Percentiles rank a stretch among this genome's conserved stretches.
These are phyloP conservation scores for Myotis vivesi DNA, from an alignment of 2,797 vertebrate species.

Conservation along the genomic window DNA sequence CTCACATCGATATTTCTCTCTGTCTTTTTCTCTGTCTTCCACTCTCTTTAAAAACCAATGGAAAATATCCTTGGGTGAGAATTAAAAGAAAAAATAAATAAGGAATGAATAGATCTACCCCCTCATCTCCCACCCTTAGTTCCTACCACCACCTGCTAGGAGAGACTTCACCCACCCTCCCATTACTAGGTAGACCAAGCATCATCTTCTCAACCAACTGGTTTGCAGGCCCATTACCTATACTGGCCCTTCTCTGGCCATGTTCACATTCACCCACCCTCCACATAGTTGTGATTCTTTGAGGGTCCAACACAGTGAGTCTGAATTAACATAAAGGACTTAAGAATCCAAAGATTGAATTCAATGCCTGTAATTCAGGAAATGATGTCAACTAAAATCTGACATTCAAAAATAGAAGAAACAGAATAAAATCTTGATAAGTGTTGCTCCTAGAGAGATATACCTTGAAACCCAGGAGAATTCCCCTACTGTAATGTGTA, in stretches of 20 bases:
- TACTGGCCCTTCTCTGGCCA: not conserved
- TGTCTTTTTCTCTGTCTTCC: too few species aligned
- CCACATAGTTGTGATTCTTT: not conserved
- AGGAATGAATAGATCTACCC: not conserved
- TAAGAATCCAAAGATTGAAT: not conserved
- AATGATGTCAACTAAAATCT: constrained; percentile 6
- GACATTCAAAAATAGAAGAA: not conserved
- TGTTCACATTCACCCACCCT: not conserved
- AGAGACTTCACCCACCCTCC: not conserved
- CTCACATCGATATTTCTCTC: too few species aligned
- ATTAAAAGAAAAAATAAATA: not conserved
- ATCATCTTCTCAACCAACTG: not conserved
- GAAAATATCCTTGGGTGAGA: too few species aligned
- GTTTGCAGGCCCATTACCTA: not conserved
- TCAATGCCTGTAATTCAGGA: not conserved
- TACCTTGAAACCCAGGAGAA: not conserved
- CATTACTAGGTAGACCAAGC: not conserved
- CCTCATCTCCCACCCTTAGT: not conserved
- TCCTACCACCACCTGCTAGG: not conserved
- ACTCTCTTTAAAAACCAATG: too few species aligned
- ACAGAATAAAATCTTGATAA: constrained; percentile 2
- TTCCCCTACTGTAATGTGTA: not conserved
- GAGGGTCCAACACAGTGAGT: not conserved
- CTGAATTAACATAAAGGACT: not conserved
- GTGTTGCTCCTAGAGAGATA: not conserved